Percentiles rank a stretch among this genome's conserved stretches.
phyloP scores from a whole-genome alignment of 2,113 vertebrate genomes.

The Tragelaphus scriptus region DNA sequence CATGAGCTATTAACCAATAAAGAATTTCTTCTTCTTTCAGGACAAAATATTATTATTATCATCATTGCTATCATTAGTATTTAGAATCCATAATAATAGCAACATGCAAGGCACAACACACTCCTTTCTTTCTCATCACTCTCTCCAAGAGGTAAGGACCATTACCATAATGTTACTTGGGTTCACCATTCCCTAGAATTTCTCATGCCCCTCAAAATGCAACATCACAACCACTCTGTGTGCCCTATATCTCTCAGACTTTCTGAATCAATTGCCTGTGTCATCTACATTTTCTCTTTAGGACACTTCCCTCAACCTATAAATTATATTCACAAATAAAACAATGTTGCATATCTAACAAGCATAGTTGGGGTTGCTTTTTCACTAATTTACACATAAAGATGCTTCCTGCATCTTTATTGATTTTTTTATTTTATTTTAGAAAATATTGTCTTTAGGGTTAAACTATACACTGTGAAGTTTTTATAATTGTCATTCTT shows the following conservation, averaged over 20 bases:
- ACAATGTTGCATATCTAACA: not conserved
- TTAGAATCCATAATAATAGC: not conserved
- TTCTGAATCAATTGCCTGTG: not conserved
- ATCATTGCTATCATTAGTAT: not conserved
- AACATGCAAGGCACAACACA: not conserved
- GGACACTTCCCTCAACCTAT: not conserved
- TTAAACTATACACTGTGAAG: not conserved
- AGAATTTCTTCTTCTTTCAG: not conserved
- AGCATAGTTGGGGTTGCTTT: not conserved
- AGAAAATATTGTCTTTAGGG: not conserved
- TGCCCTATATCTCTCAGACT: not conserved
- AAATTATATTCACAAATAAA: conserved; percentile 11
- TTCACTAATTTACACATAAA: not conserved
- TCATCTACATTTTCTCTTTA: not conserved
- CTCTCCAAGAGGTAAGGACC: not conserved
- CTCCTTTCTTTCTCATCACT: not conserved
- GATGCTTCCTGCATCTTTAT: not conserved
- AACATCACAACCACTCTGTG: not conserved
- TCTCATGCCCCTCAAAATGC: not conserved
- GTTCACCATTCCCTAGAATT: not conserved
- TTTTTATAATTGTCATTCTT: not conserved
- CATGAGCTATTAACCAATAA: not conserved
- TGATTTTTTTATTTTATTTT: not conserved
- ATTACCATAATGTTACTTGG: not conserved
- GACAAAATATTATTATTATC: not conserved